Evolutionary conservation across 2,113 vertebrate genomes (phyloP).

Genomic region (Sardina pilchardus): DNA sequence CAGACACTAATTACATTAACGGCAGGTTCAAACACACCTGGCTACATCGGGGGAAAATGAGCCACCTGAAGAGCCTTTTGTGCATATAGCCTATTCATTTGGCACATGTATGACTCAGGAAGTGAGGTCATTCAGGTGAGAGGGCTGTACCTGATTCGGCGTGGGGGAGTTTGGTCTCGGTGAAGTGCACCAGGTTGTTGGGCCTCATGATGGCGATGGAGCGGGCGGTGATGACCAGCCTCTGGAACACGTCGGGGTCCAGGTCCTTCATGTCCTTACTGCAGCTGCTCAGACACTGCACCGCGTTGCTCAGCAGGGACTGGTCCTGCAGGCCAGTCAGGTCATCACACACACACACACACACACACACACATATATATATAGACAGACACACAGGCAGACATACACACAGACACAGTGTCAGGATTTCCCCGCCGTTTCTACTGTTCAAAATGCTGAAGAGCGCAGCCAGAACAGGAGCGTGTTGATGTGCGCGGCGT

Average conservation of each 20-base stretch:
- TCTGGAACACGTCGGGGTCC: conserved; percentile 96
- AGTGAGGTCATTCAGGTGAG: background rate
- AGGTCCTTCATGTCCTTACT: conserved; percentile 89
- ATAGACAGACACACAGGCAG: background rate
- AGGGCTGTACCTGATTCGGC: conserved; percentile 78
- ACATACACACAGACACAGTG: too few species aligned
- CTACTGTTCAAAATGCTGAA: too few species aligned
- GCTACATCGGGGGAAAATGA: too few species aligned
- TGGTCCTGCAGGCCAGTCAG: conserved; percentile 80
- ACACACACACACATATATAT: too few species aligned
- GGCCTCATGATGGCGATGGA: conserved; percentile 98
- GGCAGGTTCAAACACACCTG: too few species aligned
- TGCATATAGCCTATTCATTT: background rate
- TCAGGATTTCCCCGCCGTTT: too few species aligned
- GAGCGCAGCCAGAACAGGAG: background rate
- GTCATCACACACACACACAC: background rate
- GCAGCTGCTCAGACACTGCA: conserved; percentile 89
- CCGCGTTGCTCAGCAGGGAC: conserved; percentile 93
- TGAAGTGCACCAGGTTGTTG: conserved; percentile 96
- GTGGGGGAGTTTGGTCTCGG: conserved; percentile 83
- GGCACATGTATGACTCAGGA: background rate
- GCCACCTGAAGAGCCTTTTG: too few species aligned
- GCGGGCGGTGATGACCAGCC: conserved; percentile 93
- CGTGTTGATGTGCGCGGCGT: background rate
- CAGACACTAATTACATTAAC: too few species aligned